Evolutionary conservation across 2,888 invertebrate genomes (phyloP).

Genomic region (Camptogramma bilineatum): DNA sequence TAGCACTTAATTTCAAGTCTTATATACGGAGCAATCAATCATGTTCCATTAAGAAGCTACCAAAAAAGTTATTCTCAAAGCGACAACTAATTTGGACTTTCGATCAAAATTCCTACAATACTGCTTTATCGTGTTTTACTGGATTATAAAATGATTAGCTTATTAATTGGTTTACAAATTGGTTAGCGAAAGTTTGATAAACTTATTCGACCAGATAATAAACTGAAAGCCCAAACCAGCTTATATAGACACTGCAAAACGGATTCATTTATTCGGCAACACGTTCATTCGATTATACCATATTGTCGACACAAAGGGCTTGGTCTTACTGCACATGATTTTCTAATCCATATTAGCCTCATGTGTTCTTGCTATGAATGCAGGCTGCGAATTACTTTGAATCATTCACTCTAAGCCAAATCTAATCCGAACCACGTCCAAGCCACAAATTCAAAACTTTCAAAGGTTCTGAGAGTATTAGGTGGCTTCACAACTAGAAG

Average conservation of each 20-base stretch:
- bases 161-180: background rate
- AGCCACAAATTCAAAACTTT: too few relatives aligned
- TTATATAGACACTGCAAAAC: constrained; percentile 21
- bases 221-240: constrained; percentile 1
- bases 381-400: background rate
- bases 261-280: constrained; percentile 32
- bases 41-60: constrained; percentile 40
- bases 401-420: too few relatives aligned
- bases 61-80: background rate
- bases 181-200: background rate
- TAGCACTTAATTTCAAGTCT: constrained; percentile 75
- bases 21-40: constrained; percentile 76
- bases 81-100: background rate
- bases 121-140: background rate
- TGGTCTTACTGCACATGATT: constrained; percentile 11
- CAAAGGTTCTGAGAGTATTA: too few relatives aligned
- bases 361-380: too few relatives aligned
- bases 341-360: too few relatives aligned
- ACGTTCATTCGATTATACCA: constrained; percentile 30
- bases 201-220: background rate
- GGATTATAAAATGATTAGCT: background rate
- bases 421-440: too few relatives aligned
- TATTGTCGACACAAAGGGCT: constrained; percentile 15
- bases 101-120: background rate
- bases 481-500: too few relatives aligned